Evolutionary conservation across 92 coral and sea anemone species (phyloP), one percentile per base, ranked within the genome.

Genomic region (Zoanthus gigantus): DNA sequence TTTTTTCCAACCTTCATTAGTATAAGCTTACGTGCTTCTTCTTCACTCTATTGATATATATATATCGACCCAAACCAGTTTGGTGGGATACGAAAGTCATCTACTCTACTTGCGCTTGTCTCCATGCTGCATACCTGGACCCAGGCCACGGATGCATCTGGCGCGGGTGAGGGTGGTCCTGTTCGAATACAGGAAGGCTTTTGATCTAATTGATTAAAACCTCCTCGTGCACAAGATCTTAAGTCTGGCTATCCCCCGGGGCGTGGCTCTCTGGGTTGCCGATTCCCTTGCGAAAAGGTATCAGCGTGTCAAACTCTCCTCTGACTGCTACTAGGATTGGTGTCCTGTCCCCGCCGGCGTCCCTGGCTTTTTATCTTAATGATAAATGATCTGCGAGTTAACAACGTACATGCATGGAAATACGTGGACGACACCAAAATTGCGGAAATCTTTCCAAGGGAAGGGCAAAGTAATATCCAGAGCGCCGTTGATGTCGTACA

Each of bases 61-160:
- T 23, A 23, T 23, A 32, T 32, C 73, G 73, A 68, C 44, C 73
- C 73, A 68, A 32, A 28, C 15, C 42, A 68, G 44, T 68, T 68
- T 32, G 73, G 73, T 28, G 73, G 73, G 73, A 68, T 68, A 6
- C 42, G 42, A 32, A 28, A 32, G 42, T 68, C 73, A 68, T 68
- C 73, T 28, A 32, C 73, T 11, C 10, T 32, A 28, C 44, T 28
- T 68, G 73, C 73, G 8, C 73, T 68, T 9, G 44, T 68, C 44
- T 68, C 73, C 42, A 68, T 68, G 73, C n/a, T 1, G 68, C 68
- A 60, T 60, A 60, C n/a, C 28, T 60, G 68, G 68, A 28, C 73
- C 12, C 13, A 68, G 42, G 42, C 73, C 34, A 68, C 73, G 34
- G 73, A 68, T 68, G 0, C 42, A 18, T 28, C 73, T 28, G 73